Evolutionary conservation across 2,797 vertebrate species (phyloP), one percentile per base, ranked within the genome.

Genomic region (Cirrhinus molitorella): DNA sequence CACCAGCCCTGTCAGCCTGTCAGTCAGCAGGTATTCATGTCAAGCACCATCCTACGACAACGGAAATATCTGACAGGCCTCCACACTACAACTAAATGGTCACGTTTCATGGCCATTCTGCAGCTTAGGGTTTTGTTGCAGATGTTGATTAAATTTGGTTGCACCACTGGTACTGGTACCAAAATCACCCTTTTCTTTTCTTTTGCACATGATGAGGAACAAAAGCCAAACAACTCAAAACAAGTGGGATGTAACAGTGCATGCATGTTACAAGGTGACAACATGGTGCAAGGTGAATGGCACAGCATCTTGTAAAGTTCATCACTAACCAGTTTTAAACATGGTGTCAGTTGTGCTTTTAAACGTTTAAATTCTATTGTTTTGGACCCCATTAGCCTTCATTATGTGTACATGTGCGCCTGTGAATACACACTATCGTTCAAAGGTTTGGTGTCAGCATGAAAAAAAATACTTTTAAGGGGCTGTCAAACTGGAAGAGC

Each of bases 21-120:
- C 92, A 91, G 79, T 87, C 82, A 84, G 83, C 87, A 92, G 91
- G 91, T 90, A 84, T 88, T 73, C 80, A 83, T 90, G 89, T 93
- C 91, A 90, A 68, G 55, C 79, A 83, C 87, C 88, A 89, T 91
- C 89, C 87, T 85, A 84, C 76, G 88, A 86, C 85, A 84, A 59
- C 82, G 81, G 89, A 66, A 74, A 73, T 85, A 83, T 74, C 89
- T 88, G 87, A 85, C 83, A 75, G 51, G 43, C 12, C 47, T 53
- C 47, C 65, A 68, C 17, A 66, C 43, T 28, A n/a, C 25, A 66
- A 51, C 59, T 66, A 79, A 66, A 49, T 79, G 61, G 76, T 68
- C 31, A 23, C 13, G 1, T 67, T 79, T 67, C 63, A 67, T 51
- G 17, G 23, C 11, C 23, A 23, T 77, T 47, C 16, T 47, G 14